Base-by-base conservation (phyloP, 37 sponge, comb jelly and placozoan genomes). In the Oscarella lobularis region DNA sequence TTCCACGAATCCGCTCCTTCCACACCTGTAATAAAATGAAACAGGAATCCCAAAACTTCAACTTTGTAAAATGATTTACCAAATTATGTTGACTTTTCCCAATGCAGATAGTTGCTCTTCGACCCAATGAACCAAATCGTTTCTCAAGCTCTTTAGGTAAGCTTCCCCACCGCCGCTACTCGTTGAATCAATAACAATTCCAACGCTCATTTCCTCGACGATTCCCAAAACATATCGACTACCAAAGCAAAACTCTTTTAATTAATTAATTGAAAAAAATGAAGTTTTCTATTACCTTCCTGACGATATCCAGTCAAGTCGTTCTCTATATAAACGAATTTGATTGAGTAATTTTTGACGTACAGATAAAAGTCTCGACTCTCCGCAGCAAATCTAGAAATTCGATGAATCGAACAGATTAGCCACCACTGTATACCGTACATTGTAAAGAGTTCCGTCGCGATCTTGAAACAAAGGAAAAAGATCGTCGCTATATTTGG, bases 201-300 rank as follows among this genome's bases (percentile, higher is more conserved):
- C 60, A 27, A 48, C 60, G 20, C 60, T 48, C 20, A 20, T 27
- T 48, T 48, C 60, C 60, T 48, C 60, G 20, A 48, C 60, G 20
- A 48, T 20, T 48, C 60, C 60, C 9, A 48, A 48, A 27, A 48
- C 60, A 20, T 48, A 20, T 48, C 20, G 60, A 48, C 60, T 48
- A n/a, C n/a, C n/a, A 48, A 48, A 48, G 60, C 60, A 48, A 48
- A 48, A 48, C n/a, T n/a, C n/a, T n/a, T n/a, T n/a, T 48, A 20
- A 48, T 48, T 27, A 48, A 48, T 27, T 48, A 48, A 27, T 27
- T 48, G 60, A 27, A 48, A n/a, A n/a, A n/a, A n/a, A n/a, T n/a
- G n/a, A 48, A 27, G 14, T 48, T 48, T 27, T 20, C 20, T 27
- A 9, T 20, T 27, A 48, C 60, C 60, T 48, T 48, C 60, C 20